Evolutionary conservation across 2,888 invertebrate genomes (phyloP).

Genomic region (Parapristionchus giblindavisi): DNA sequence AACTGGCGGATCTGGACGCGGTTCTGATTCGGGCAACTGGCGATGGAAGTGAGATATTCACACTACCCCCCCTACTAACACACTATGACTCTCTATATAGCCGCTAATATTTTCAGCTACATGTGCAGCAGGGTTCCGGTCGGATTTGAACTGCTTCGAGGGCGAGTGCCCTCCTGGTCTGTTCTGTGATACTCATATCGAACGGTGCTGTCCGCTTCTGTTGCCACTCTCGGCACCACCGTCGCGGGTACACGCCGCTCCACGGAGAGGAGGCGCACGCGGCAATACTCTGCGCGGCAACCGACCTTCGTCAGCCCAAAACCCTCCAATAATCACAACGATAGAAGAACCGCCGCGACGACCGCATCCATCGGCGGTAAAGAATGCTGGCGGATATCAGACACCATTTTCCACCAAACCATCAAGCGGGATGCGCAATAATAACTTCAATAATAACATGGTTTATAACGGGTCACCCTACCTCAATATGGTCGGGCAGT

Average conservation of each 20-base stretch:
- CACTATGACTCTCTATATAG: neutral
- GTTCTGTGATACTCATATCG: slow-evolving; percentile 58
- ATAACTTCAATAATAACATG: too few species aligned
- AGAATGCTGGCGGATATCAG: neutral
- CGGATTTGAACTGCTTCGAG: slow-evolving; percentile 52
- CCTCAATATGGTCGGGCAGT: too few species aligned
- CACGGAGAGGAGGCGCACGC: slow-evolving; percentile 4
- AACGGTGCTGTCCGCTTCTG: slow-evolving; percentile 65
- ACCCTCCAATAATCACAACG: slow-evolving; percentile 19
- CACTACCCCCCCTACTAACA: slow-evolving; percentile 32
- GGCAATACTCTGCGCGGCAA: neutral
- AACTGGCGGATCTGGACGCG: slow-evolving; percentile 57
- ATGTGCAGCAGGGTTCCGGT: slow-evolving; percentile 61
- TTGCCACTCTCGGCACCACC: slow-evolving; percentile 58
- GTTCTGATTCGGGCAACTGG: slow-evolving; percentile 62
- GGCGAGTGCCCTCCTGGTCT: slow-evolving; percentile 64
- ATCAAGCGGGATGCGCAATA: too few species aligned
- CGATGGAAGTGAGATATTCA: slow-evolving; percentile 65
- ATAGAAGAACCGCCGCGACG: slow-evolving; percentile 31
- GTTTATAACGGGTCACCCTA: too few species aligned
- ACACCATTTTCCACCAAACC: slow-evolving; percentile 21
- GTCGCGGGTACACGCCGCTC: neutral
- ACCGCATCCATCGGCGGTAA: slow-evolving; percentile 4
- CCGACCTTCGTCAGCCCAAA: neutral
- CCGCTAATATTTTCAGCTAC: slow-evolving; percentile 45